These are phyloP conservation scores for Chinchilla lanigera DNA, from an alignment of 2,113 vertebrate species.

Conservation along the genomic window DNA sequence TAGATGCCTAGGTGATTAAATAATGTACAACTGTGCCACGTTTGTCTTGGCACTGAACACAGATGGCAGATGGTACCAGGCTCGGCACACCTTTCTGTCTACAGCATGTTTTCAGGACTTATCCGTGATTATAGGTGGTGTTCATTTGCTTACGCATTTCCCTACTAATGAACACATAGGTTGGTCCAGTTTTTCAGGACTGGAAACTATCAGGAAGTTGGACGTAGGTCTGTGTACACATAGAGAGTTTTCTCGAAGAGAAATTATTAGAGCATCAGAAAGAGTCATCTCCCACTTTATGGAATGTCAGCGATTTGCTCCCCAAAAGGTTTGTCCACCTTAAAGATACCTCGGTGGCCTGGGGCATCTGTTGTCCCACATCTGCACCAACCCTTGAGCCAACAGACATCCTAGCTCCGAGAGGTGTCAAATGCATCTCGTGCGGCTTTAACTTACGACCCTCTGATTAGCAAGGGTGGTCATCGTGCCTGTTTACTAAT, in stretches of 20 bases:
- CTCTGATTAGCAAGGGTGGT: not conserved
- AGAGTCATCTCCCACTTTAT: not conserved
- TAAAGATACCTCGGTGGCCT: not conserved
- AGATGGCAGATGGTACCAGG: not conserved
- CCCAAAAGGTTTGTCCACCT: fast-evolving
- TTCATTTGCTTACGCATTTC: not conserved
- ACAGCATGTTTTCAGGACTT: not conserved
- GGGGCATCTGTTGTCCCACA: fast-evolving
- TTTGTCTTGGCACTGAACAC: not conserved
- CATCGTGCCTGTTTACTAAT: not conserved
- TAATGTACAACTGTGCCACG: no score
- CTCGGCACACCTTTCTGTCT: not conserved
- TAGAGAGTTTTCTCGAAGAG: not conserved
- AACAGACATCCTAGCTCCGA: fast-evolving
- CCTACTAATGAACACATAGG: no score
- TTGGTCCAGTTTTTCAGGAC: not conserved
- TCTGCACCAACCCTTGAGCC: fast-evolving
- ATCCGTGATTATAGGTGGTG: fast-evolving
- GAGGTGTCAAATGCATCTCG: fast-evolving
- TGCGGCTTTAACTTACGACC: not conserved
- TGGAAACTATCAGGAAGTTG: not conserved
- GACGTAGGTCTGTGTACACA: not conserved
- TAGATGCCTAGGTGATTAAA: not conserved
- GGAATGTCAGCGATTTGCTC: not conserved
- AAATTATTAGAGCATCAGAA: not conserved